A percentile compares a stretch with the other conserved stretches of the same genome.
These are phyloP conservation scores for Kryptolebias ocellatus DNA, from an alignment of 2,797 vertebrate genomes.

Conservation along the genomic window DNA sequence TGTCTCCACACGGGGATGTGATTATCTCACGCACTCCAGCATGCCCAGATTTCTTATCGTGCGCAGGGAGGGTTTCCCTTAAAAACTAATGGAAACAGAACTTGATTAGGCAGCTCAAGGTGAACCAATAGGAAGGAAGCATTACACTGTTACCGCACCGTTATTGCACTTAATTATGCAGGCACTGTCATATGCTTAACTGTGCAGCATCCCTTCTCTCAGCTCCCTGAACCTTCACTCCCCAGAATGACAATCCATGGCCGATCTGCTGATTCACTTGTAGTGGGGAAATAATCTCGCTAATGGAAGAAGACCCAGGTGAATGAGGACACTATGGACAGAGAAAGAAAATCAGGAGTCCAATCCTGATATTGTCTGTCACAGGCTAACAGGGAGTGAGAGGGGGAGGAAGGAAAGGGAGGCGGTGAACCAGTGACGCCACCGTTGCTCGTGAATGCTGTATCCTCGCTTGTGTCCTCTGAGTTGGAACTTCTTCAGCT, in stretches of 20 bases:
- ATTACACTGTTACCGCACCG: conserved; percentile 1
- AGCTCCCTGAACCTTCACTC: too few relatives aligned
- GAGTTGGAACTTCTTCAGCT: too few relatives aligned
- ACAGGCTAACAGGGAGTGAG: background rate
- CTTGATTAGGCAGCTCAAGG: conserved; percentile 12
- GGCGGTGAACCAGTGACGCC: background rate
- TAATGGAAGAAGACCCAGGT: conserved; percentile 57
- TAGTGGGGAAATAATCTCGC: conserved; percentile 50
- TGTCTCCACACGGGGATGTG: too few relatives aligned
- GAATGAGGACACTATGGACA: conserved; percentile 34
- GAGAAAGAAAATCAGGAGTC: conserved; percentile 6
- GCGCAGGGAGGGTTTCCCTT: background rate
- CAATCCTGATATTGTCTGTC: background rate
- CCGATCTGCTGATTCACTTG: conserved; percentile 51
- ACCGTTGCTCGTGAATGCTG: conserved; percentile 31
- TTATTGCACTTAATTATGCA: conserved; percentile 8
- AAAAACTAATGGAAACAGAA: conserved; percentile 23
- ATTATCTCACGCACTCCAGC: too few relatives aligned
- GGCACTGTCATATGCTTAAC: background rate
- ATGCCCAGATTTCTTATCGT: background rate
- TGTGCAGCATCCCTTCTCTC: background rate
- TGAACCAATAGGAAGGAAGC: conserved; percentile 4
- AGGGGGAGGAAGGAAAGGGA: background rate
- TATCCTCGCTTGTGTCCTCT: conserved; percentile 44
- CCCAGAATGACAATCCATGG: conserved; percentile 41